Evolutionary conservation across 2,797 vertebrate species (phyloP).

Genomic region (Euphonia xanthogaster): DNA sequence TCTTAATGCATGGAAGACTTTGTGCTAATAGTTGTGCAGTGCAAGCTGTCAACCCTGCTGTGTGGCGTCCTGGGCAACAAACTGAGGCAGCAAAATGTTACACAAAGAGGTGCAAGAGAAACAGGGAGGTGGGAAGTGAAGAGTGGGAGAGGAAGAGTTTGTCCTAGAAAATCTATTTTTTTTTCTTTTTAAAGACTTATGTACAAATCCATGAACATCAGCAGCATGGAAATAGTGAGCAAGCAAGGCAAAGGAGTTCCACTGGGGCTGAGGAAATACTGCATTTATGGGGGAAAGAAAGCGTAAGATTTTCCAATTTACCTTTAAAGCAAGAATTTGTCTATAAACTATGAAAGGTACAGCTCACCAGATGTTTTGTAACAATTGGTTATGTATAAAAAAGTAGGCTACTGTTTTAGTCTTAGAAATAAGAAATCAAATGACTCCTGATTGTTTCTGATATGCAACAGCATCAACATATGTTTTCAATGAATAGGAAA

Average conservation of each 20-base stretch:
- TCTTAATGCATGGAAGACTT: not conserved
- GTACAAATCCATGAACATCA: not conserved
- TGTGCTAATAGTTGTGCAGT: not conserved
- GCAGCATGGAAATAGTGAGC: slow-evolving; percentile 71
- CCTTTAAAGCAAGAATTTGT: slow-evolving; percentile 75
- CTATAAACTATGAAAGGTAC: slow-evolving; percentile 72
- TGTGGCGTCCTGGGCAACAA: not conserved
- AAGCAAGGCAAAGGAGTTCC: slow-evolving; percentile 57
- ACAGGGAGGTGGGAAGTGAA: not conserved
- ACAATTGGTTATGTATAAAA: slow-evolving; percentile 70
- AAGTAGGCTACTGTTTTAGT: slow-evolving; percentile 75
- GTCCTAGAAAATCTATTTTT: slow-evolving; percentile 20
- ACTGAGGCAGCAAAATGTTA: not conserved
- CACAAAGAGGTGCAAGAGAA: not conserved
- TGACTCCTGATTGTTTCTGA: slow-evolving; percentile 73
- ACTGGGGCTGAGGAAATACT: slow-evolving; percentile 42
- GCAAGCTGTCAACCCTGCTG: not conserved
- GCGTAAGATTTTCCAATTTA: slow-evolving; percentile 76
- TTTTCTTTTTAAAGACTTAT: slow-evolving; percentile 37
- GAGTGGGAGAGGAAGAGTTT: not conserved
- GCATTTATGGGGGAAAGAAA: slow-evolving; percentile 64
- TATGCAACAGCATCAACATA: slow-evolving; percentile 56
- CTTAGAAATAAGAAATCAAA: slow-evolving; percentile 72
- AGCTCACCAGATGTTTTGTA: slow-evolving; percentile 77
- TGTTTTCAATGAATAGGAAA: slow-evolving; percentile 72